A percentile compares a stretch with the other conserved stretches of the same genome.
These are phyloP conservation scores for Heliconius erato DNA, from an alignment of 2,888 invertebrate genomes.

Conservation along the genomic window DNA sequence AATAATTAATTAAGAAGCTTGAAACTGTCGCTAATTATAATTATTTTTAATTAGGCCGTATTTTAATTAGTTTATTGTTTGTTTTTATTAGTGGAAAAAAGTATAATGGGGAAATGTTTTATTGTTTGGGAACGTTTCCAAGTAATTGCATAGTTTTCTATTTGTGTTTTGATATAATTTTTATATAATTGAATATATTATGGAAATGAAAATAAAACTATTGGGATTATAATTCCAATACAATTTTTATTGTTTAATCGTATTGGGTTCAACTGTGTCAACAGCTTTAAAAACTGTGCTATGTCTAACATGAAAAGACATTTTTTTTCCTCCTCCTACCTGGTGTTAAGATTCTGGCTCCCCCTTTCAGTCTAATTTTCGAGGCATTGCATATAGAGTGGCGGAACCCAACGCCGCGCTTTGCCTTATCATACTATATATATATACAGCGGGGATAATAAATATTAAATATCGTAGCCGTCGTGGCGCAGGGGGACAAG, in stretches of 20 bases:
- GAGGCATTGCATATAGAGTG: too few species aligned
- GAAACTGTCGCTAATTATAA: constrained; percentile 55
- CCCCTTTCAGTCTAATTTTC: too few species aligned
- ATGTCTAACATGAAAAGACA: neutral
- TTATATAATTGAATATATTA: neutral
- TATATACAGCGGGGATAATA: too few species aligned
- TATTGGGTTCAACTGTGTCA: neutral
- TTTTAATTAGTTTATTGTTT: constrained; percentile 49
- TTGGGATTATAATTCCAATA: neutral
- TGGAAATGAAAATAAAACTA: neutral
- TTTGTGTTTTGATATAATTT: neutral
- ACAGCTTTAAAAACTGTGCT: neutral
- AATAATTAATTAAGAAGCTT: constrained; percentile 73
- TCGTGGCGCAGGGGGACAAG: too few species aligned
- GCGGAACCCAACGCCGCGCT: too few species aligned
- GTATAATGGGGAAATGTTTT: constrained; percentile 38
- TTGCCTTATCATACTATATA: too few species aligned
- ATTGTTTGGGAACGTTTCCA: constrained; percentile 8
- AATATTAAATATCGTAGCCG: too few species aligned
- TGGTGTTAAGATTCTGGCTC: too few species aligned
- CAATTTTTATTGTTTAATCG: neutral
- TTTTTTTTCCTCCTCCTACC: neutral
- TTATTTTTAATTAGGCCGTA: constrained; percentile 46
- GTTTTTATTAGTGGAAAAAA: constrained; percentile 30
- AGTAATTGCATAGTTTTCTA: constrained; percentile 21